Evolutionary conservation across 1,140 invertebrate species (phyloP).

Genomic region (Conus ventricosus): DNA sequence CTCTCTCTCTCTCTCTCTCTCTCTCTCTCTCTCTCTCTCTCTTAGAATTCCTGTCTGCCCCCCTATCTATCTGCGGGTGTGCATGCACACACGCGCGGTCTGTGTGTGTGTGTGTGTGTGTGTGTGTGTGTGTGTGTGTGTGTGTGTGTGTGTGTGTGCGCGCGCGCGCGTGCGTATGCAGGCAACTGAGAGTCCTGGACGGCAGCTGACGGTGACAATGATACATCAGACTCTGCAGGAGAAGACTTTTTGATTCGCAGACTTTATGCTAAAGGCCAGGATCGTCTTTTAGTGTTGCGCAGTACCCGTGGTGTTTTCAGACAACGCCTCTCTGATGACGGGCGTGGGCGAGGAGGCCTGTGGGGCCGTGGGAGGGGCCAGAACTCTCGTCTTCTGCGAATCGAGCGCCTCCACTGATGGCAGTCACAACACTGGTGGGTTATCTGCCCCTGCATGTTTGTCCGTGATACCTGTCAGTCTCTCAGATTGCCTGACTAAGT

Average conservation of each 20-base stretch:
- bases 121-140: neutral
- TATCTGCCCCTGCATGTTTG: conserved; percentile 13
- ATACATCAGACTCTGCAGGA: too few species aligned
- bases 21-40: conserved; percentile 15
- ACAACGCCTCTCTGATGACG: neutral
- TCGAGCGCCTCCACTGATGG: neutral
- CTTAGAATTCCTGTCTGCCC: neutral
- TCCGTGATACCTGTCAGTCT: neutral
- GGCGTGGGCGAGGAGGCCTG: neutral
- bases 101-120: neutral
- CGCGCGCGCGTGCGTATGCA: too few species aligned
- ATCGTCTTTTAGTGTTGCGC: too few species aligned
- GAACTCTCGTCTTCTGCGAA: neutral
- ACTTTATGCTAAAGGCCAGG: too few species aligned
- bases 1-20: conserved; percentile 9
- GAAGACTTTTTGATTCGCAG: too few species aligned
- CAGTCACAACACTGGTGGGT: neutral
- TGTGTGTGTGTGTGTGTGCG: too few species aligned
- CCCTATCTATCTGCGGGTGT: neutral
- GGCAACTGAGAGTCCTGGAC: too few species aligned
- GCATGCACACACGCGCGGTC: neutral
- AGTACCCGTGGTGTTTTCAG: neutral
- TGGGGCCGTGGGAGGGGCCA: neutral
- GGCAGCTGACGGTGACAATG: too few species aligned
- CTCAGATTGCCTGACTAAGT: neutral